Conservation (phyloP, 2,888 invertebrate species). For the Caradrina clavipalpis region DNA sequence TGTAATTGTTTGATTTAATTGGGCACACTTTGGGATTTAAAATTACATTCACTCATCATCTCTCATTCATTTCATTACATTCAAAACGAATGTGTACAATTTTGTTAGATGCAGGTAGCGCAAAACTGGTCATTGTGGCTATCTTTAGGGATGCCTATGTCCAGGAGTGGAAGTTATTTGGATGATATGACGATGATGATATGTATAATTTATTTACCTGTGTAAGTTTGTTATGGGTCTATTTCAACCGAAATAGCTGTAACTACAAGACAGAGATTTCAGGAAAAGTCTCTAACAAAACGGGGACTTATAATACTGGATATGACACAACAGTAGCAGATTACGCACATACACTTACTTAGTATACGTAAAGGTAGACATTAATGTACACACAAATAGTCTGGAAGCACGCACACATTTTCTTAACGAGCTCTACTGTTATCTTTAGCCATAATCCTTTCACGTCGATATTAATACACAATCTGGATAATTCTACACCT, state of each 20-base stretch:
- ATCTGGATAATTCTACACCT: slow-evolving; percentile 85
- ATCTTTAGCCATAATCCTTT: slow-evolving; percentile 67
- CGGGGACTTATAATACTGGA: background rate
- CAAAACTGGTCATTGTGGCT: no score
- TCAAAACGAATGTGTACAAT: no score
- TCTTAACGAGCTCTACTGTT: slow-evolving; percentile 56
- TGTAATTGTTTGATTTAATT: background rate
- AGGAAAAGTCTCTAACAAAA: background rate
- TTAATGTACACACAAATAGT: slow-evolving; percentile 18
- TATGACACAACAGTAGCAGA: background rate
- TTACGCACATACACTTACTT: background rate
- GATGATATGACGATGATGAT: no score
- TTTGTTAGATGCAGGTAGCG: no score
- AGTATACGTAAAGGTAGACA: background rate
- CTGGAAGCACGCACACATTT: slow-evolving; percentile 44
- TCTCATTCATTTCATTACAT: no score
- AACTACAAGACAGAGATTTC: no score
- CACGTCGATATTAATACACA: slow-evolving; percentile 79
- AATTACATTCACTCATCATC: no score
- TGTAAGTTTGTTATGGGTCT: no score
- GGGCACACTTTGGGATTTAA: background rate
- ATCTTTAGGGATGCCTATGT: no score
- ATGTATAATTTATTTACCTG: no score
- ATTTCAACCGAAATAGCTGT: no score
- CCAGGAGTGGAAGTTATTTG: no score